Conservation (phyloP, 2,888 invertebrate species). For the Zeuzera pyrina region DNA sequence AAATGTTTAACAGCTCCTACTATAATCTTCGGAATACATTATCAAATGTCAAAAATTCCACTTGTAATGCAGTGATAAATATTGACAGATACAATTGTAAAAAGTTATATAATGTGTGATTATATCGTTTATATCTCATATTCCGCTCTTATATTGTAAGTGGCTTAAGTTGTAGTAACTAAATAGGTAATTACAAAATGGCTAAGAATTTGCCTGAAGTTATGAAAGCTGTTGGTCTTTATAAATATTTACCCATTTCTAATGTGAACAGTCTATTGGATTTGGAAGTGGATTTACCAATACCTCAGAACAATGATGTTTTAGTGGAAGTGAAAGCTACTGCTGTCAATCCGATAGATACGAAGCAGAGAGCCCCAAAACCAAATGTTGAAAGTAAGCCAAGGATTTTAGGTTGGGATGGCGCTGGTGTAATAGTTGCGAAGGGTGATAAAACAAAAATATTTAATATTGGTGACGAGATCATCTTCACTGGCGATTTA, state of each 20-base stretch:
- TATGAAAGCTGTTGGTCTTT: conserved; percentile 58
- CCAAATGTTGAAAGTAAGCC: conserved; percentile 35
- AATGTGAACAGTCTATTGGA: conserved; percentile 47
- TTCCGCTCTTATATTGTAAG: no score
- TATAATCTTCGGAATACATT: no score
- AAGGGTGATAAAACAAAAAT: conserved; percentile 35
- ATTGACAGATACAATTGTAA: no score
- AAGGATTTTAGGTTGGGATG: conserved; percentile 55
- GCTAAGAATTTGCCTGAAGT: conserved; percentile 35
- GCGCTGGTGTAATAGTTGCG: conserved; percentile 46
- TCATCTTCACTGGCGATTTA: conserved; percentile 49
- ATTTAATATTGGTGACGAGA: conserved; percentile 51
- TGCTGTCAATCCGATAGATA: conserved; percentile 55
- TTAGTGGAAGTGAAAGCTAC: conserved; percentile 55
- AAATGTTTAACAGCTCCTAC: no score
- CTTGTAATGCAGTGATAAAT: no score
- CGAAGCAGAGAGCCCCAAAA: conserved; percentile 50
- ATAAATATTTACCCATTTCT: conserved; percentile 52
- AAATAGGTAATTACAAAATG: no score
- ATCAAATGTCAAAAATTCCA: no score
- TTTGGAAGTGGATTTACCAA: conserved; percentile 44
- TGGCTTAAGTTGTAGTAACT: no score
- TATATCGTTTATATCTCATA: no score
- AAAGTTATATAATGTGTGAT: no score
- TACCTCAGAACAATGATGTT: conserved; percentile 34